Conservation (phyloP, 2,888 invertebrate genomes). For the Diogma glabrata region DNA sequence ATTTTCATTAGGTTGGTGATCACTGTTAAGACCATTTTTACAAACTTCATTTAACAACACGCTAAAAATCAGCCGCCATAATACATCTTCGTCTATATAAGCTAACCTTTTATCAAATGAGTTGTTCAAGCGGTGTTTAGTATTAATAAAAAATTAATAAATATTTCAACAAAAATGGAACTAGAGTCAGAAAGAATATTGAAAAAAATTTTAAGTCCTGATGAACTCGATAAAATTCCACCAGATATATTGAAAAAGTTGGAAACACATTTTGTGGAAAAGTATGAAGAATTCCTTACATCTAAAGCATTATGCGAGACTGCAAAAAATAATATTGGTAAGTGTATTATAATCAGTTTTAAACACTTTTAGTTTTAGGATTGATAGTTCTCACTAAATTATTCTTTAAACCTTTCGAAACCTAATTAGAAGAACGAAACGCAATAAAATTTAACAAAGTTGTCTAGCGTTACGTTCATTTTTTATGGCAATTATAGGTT, state of each 20-base stretch:
- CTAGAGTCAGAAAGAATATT: conserved; percentile 33
- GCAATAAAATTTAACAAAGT: too few species aligned
- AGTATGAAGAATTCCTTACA: conserved; percentile 60
- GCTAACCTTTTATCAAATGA: conserved; percentile 8
- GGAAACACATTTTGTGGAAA: conserved; percentile 44
- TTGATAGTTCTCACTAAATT: too few species aligned
- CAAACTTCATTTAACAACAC: conserved; percentile 7
- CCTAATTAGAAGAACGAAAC: too few species aligned
- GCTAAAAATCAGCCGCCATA: conserved; percentile 9
- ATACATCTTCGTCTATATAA: background rate
- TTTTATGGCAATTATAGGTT: too few species aligned
- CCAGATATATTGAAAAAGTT: conserved; percentile 47
- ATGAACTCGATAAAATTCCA: conserved; percentile 45
- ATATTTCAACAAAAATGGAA: conserved; percentile 24
- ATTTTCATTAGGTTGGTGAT: too few species aligned
- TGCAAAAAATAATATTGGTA: conserved; percentile 25
- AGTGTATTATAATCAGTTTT: conserved; percentile 16
- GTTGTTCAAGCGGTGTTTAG: conserved; percentile 7
- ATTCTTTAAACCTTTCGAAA: background rate
- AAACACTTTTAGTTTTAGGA: background rate
- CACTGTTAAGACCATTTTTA: too few species aligned
- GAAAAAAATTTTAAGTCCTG: conserved; percentile 36
- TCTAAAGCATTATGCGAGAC: conserved; percentile 59
- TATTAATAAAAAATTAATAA: background rate
- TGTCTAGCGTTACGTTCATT: too few species aligned